phyloP scores from a whole-genome alignment of 2,888 invertebrate genomes.

The Phaonia tiefii region DNA sequence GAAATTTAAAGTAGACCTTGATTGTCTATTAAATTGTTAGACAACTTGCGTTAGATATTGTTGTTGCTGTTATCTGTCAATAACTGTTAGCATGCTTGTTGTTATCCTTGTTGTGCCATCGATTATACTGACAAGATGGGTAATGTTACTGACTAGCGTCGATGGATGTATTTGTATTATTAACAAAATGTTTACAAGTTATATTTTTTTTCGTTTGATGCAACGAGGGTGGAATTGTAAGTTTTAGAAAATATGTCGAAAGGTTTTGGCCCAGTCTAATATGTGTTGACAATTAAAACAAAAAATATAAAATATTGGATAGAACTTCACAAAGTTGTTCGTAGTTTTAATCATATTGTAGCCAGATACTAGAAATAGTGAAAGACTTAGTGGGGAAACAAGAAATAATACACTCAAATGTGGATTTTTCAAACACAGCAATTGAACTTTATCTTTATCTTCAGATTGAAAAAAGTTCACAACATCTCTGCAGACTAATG shows the following conservation, averaged over 20 bases:
- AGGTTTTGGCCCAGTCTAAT: too few species aligned
- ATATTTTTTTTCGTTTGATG: slow-evolving; percentile 41
- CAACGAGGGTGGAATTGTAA: not conserved
- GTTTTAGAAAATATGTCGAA: not conserved
- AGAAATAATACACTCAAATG: too few species aligned
- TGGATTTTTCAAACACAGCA: too few species aligned
- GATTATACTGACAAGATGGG: not conserved
- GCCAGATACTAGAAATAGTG: too few species aligned
- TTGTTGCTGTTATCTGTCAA: slow-evolving; percentile 47
- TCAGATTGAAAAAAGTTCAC: too few species aligned
- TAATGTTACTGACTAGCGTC: not conserved
- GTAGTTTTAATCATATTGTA: too few species aligned
- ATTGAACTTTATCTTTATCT: too few species aligned
- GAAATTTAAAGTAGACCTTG: slow-evolving; percentile 49
- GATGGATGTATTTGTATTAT: not conserved
- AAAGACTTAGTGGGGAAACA: too few species aligned
- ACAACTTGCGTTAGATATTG: slow-evolving; percentile 50
- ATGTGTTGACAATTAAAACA: too few species aligned
- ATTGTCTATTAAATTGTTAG: slow-evolving; percentile 55
- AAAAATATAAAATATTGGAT: too few species aligned
- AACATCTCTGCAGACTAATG: too few species aligned
- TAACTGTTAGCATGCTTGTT: slow-evolving; percentile 59
- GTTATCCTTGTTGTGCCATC: slow-evolving; percentile 19
- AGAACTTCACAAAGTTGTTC: too few species aligned
- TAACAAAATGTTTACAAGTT: slow-evolving; percentile 51